Percentiles rank a stretch among this genome's conserved stretches.
Evolutionary conservation across 2,888 invertebrate genomes (phyloP).

Genomic region (Branchipolynoe longqiensis): DNA sequence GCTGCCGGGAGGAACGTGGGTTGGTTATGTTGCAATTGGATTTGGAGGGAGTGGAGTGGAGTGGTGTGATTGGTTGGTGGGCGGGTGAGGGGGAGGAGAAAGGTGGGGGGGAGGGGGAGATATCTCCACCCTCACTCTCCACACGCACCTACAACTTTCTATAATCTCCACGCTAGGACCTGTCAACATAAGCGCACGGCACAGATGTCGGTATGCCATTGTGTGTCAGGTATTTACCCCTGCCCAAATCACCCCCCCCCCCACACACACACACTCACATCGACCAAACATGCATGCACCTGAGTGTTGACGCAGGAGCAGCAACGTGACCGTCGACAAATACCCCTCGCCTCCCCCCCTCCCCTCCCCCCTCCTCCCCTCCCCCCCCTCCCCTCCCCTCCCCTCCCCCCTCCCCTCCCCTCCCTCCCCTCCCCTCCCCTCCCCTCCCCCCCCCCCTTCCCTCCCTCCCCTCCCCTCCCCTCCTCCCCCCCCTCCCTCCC

Average conservation of each 20-base stretch:
- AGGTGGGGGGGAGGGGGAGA: background rate
- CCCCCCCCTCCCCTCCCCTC: background rate
- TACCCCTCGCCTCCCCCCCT: background rate
- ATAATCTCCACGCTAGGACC: constrained; percentile 43
- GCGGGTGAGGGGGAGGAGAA: background rate
- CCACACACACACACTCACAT: too few species aligned
- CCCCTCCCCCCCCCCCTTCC: background rate
- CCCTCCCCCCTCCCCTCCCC: background rate
- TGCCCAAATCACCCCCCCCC: background rate
- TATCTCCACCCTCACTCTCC: too few species aligned
- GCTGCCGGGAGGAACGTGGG: background rate
- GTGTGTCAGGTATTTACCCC: constrained; percentile 28
- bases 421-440: background rate
- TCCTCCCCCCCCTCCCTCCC: background rate
- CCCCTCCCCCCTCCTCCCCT: background rate
- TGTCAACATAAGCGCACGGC: constrained; percentile 12
- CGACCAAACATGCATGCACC: background rate
- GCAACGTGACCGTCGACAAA: too few species aligned
- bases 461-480: background rate
- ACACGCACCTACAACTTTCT: constrained; percentile 51
- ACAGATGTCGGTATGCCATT: constrained; percentile 39
- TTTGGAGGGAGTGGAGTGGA: background rate
- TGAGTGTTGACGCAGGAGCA: too few species aligned
- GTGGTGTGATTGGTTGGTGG: background rate
- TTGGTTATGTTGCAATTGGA: background rate